Base-by-base conservation (phyloP, 1,140 invertebrate species). In the Cyclina sinensis region DNA sequence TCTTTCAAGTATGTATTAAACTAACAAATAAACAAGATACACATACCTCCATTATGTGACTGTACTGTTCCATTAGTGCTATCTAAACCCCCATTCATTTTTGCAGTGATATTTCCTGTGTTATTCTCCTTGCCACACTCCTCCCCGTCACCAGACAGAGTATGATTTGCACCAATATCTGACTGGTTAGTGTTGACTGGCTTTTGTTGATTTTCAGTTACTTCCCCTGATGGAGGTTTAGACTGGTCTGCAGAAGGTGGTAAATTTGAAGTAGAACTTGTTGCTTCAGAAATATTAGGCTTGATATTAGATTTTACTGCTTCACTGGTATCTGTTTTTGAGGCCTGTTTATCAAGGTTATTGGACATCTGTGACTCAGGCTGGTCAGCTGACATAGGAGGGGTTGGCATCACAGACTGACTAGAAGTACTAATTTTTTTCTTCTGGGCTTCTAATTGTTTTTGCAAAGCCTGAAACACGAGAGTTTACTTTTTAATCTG, bases 261-360 rank as follows among this genome's bases (percentile, higher is more conserved):
- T 37, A 62, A n/a, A n/a, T 24, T 48, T 24, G 76, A 16, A 11
- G 43, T 32, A n/a, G n/a, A n/a, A 24, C 43, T 24, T 16, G 78
- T 16, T 80, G 39, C 54, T 83, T 83, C 84, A 24, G 27, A 62
- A 2, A 86, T 86, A 43, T 86, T 86, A 24, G 84, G 84, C 73
- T 76, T 86, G 2, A 86, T 78, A 43, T 74, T 62, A 37, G 84
- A 35, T 37, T 74, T 73, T 7, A 62, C 7, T 24, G 62, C 30
- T 83, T 83, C 80, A n/a, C 30, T 14, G 39, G 16, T 68, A 32
- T 16, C 62, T 5, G 62, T 39, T 83, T 32, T 59, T 9, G 62
- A 48, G 9, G 89, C 88, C 46, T 90, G 89, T 70, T 92, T 92
- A 54, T 92, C 91, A 14, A 92, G 89, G 82, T 92, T 89, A 37